Evolutionary conservation across 2,113 vertebrate species (phyloP), one percentile per base, ranked within the genome.

Genomic region (Neolamprologus cancellatus): DNA sequence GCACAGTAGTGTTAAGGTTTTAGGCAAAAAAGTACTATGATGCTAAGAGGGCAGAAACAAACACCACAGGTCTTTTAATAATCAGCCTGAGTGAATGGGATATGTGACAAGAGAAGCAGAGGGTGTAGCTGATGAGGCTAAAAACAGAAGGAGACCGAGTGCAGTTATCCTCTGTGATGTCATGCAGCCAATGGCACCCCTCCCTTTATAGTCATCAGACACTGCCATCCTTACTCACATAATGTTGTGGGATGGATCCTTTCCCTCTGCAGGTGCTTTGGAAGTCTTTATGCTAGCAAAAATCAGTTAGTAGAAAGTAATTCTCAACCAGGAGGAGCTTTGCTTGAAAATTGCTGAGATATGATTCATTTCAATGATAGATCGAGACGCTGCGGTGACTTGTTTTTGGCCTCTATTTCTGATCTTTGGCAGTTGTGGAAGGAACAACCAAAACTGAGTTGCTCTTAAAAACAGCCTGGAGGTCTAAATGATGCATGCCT

Each of bases 401-500:
- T 46, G 20, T 25, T 25, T 61, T 39, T 41, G 61, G 20, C 34
- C 57, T 86, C 18, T 25, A 13, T 17, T 18, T 12, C 23, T 11
- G 5, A 41, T 61, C 25, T 74, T 15, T 80, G 44, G 9, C 18
- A 15, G 18, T 66, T 61, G 44, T 86, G 78, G 69, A 76, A 82
- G 71, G 69, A 66, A 79, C 20, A 79, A 50, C 8, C 66, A 41
- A 78, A 32, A 34, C 25, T 36, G 64, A 85, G 78, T 36, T 48
- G 84, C 88, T 89, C 89, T 89, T 88, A 90, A 30, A 69, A 57
- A 71, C 83, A 81, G 83, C 44, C 89, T 78, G 50, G 59, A 79
- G 69, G 76, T 85, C 80, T 92, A 59, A 87, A 84, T 89, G 48
- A 87, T 90, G 83, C 74, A 90, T 82, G 78, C n/a, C 53, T 69